A percentile compares a stretch with the other conserved stretches of the same genome.
Evolutionary conservation across 2,113 vertebrate species (phyloP).

Genomic region (Trematomus loennbergii): DNA sequence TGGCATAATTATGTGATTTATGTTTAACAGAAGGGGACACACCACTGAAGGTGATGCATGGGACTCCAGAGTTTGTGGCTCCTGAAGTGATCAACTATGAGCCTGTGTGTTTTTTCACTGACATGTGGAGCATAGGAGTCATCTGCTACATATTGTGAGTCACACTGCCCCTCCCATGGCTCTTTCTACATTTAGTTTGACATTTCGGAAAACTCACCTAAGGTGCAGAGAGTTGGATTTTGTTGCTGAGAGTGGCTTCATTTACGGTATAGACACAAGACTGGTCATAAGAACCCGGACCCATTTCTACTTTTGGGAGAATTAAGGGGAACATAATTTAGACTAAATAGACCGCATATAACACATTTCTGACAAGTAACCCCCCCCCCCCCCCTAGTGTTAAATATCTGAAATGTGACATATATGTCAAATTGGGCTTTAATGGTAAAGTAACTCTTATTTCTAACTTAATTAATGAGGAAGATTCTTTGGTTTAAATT

Average conservation of each 20-base stretch:
- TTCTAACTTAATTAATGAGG: too few species aligned
- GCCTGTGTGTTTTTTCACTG: constrained; percentile 81
- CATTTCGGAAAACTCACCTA: neutral
- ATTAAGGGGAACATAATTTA: too few species aligned
- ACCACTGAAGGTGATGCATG: constrained; percentile 87
- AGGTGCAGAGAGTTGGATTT: neutral
- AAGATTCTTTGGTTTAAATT: too few species aligned
- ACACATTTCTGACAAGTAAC: too few species aligned
- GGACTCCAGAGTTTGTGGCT: constrained; percentile 92
- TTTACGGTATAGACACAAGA: neutral
- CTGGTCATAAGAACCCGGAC: too few species aligned
- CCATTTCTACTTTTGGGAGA: too few species aligned
- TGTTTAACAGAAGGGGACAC: constrained; percentile 75
- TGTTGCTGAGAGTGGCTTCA: neutral
- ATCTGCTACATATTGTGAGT: constrained; percentile 89
- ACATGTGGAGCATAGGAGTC: constrained; percentile 93
- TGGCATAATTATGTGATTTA: neutral
- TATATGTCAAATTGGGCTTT: too few species aligned
- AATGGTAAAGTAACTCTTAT: too few species aligned
- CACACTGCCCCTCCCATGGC: neutral
- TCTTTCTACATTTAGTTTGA: neutral
- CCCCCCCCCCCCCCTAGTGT: too few species aligned
- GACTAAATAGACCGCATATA: too few species aligned
- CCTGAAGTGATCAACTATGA: constrained; percentile 92
- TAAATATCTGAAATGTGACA: too few species aligned